Base-by-base conservation (phyloP, 2,113 vertebrate species). In the Bufo bufo region DNA sequence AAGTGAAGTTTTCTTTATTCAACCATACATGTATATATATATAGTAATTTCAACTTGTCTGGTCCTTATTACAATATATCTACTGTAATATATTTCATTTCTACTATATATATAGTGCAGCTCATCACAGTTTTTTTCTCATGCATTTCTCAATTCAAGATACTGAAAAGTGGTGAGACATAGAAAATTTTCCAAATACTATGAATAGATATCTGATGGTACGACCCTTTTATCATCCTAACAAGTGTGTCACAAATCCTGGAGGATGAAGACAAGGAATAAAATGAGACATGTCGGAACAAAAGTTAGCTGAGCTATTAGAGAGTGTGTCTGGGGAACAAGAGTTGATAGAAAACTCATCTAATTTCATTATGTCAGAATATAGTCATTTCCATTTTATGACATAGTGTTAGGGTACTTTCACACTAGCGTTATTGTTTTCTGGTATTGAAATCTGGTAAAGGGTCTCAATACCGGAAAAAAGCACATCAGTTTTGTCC, bases 291-390 rank as follows among this genome's bases (percentile, higher is more conserved):
- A 79, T 77, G 58, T 63, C 77, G 79, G 63, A 86, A 59, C 75
- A 79, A n/a, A 66, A 79, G 85, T 61, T 65, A 66, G 75, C 49
- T 20, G 61, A 86, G 77, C 45, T 80, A 86, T 79, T 86, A 86
- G 77, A 47, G 43, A 63, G 17, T 10, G 71, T 74, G 85, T 65
- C 72, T 77, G 43, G 59, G 85, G 74, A 86, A 33, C 45, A 47
- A 49, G 45, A 77, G 71, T 75, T 61, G 54, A 61, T 20, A 61
- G 83, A 59, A 72, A 59, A 72, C 54, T 61, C 72, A 63, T 56
- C 19, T 77, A 77, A 59, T 77, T 85, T 77, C 78, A 65, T 47
- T 50, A 86, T 56, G 84, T 47, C 61, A 61, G 17, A 20, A 77
- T 85, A 13, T 63, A 77, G 54, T 63, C 80, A 58, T 45, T 69